Evolutionary conservation across 2,888 invertebrate genomes (phyloP).

Genomic region (Trimorus sp.): DNA sequence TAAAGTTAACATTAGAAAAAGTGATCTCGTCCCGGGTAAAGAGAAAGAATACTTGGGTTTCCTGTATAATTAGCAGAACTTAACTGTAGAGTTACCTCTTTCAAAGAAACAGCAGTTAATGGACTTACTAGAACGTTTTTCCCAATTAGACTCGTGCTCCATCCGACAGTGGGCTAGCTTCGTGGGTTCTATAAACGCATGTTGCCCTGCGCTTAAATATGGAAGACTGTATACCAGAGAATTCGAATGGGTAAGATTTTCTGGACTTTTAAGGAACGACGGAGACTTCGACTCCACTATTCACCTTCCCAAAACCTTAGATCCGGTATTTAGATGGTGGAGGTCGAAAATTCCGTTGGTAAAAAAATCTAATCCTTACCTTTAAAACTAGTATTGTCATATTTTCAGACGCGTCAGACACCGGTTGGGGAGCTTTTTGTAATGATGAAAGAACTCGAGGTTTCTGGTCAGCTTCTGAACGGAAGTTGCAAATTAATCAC

Average conservation of each 20-base stretch:
- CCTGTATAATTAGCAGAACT: too few species aligned
- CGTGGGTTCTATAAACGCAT: background rate
- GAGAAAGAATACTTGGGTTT: too few species aligned
- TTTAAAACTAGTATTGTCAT: background rate
- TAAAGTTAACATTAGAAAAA: too few species aligned
- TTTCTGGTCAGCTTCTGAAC: slow-evolving; percentile 28
- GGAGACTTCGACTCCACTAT: background rate
- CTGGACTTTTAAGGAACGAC: background rate
- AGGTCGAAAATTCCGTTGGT: background rate
- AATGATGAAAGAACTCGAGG: slow-evolving; percentile 34
- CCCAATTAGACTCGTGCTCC: background rate
- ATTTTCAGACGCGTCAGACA: slow-evolving; percentile 25
- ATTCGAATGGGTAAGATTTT: background rate
- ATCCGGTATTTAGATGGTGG: background rate
- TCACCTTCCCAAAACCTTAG: background rate
- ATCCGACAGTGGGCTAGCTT: background rate
- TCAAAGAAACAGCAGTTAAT: background rate
- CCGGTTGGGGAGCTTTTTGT: slow-evolving; percentile 37
- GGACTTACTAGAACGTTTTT: background rate
- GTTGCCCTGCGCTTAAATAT: background rate
- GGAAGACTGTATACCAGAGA: background rate
- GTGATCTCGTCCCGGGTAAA: too few species aligned
- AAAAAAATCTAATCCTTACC: background rate
- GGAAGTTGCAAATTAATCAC: slow-evolving; percentile 29
- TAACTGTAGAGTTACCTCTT: background rate